Base-by-base conservation (phyloP, 1,140 invertebrate species). In the Protaetia brevitarsis region DNA sequence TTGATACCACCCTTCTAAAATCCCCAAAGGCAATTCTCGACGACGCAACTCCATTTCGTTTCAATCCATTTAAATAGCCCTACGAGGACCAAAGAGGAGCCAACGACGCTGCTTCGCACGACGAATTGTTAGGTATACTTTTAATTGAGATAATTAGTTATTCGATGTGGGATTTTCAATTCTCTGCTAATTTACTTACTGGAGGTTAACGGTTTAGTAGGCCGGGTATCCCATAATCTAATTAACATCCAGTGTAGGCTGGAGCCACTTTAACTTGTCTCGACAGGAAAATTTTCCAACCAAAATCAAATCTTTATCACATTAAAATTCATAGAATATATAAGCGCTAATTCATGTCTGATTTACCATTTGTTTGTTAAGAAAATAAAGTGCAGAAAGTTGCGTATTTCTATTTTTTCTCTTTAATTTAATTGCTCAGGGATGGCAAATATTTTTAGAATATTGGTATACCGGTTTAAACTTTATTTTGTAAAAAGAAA, bases 121-220 rank as follows among this genome's bases (percentile, higher is more conserved):
- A 19, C 16, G 16, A 16, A 51, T 51, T 19, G 41, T 10, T 19
- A 10, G 2, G 41, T 21, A 16, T 51, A 51, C 41, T 51, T 51
- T 19, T 51, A 51, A 51, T 51, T 51, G 41, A 23, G 19, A 23
- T 51, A 19, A 51, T 51, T 51, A 51, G 19, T 51, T 51, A 51
- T 51, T 51, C 16, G 41, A 51, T 19, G 41, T 21, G 41, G 41
- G 19, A 51, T 51, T 51, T 51, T 51, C 19, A 51, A 51, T 51
- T 51, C 41, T 51, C 41, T 51, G 21, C 16, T 51, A 51, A 51
- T 51, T 51, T 23, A 51, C 19, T 51, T 51, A 51, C 16, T 26
- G 8, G 8, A 3, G 26, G 19, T 51, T 51, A 51, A 51, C 13
- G 11, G 19, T 51, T 23, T 8, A 19, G 19, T 7, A 19, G 41